Evolutionary conservation across 2,888 invertebrate species (phyloP).

Genomic region (Mimachlamys varia): DNA sequence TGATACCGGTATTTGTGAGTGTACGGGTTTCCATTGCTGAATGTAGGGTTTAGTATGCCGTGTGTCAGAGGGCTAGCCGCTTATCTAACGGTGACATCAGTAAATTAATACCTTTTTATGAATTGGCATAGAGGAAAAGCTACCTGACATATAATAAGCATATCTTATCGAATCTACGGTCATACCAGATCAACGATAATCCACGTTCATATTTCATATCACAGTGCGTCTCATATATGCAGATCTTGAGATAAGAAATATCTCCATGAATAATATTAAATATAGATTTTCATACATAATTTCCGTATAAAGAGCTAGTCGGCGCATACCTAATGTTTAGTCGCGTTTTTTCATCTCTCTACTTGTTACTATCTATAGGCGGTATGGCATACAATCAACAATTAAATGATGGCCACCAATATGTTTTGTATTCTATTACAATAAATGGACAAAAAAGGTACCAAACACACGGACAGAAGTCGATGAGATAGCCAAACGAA

Average conservation of each 20-base stretch:
- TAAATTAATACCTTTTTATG: constrained; percentile 36
- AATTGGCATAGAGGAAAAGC: constrained; percentile 29
- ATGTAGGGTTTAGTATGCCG: constrained; percentile 27
- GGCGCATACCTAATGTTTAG: neutral
- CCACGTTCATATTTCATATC: constrained; percentile 35
- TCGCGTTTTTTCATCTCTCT: neutral
- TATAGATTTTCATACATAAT: constrained; percentile 36
- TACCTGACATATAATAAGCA: constrained; percentile 23
- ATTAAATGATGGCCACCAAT: neutral
- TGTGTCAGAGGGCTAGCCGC: constrained; percentile 15
- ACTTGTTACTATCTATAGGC: neutral
- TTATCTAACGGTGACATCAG: constrained; percentile 17
- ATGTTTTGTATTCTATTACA: neutral
- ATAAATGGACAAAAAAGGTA: neutral
- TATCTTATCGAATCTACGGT: constrained; percentile 33
- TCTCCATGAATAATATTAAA: constrained; percentile 31
- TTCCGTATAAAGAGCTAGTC: neutral
- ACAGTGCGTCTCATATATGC: constrained; percentile 16
- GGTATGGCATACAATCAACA: neutral
- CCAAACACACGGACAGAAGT: too few relatives aligned
- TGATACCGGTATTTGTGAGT: constrained; percentile 21
- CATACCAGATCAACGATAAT: constrained; percentile 15
- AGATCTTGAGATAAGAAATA: constrained; percentile 6
- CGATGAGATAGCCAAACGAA: too few relatives aligned
- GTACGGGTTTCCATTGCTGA: constrained; percentile 5